phyloP scores from a whole-genome alignment of 2,888 invertebrate species.

The Acrobasis suavella region DNA sequence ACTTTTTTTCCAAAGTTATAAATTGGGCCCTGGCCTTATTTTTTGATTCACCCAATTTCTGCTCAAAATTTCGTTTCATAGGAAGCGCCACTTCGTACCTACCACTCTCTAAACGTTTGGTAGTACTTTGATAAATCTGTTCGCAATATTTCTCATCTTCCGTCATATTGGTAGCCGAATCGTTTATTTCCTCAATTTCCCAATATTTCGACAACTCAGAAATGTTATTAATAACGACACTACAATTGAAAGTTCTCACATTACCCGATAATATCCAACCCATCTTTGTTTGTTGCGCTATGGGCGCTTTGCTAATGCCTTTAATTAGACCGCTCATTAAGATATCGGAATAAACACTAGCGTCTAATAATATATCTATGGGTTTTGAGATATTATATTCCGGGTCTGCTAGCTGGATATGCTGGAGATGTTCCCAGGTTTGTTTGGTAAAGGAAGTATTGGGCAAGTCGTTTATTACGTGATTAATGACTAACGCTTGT shows the following conservation, averaged over 20 bases:
- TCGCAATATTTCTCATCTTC: slow-evolving; percentile 20
- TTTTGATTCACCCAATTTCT: slow-evolving; percentile 24
- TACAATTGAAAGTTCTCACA: slow-evolving; percentile 25
- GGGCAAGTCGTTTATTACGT: slow-evolving; percentile 25
- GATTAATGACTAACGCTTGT: slow-evolving; percentile 26
- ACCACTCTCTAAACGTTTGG: slow-evolving; percentile 11
- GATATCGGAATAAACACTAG: slow-evolving; percentile 25
- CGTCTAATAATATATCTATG: neutral
- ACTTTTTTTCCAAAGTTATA: slow-evolving; percentile 7
- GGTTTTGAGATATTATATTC: slow-evolving; percentile 28
- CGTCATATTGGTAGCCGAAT: neutral
- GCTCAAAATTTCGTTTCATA: slow-evolving; percentile 25
- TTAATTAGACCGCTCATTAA: slow-evolving; percentile 30
- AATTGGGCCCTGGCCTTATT: slow-evolving; percentile 24
- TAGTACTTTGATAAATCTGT: slow-evolving; percentile 17
- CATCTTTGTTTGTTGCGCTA: slow-evolving; percentile 32
- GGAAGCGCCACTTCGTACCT: slow-evolving; percentile 24
- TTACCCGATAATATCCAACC: slow-evolving; percentile 34
- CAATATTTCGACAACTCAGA: slow-evolving; percentile 23
- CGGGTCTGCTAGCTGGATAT: slow-evolving; percentile 31
- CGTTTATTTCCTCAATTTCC: slow-evolving; percentile 28
- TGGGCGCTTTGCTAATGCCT: slow-evolving; percentile 22
- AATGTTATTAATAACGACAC: slow-evolving; percentile 23
- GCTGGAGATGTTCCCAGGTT: slow-evolving; percentile 28
- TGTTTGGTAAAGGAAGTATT: slow-evolving; percentile 27